phyloP scores from a whole-genome alignment of 2,113 vertebrate genomes.

The Hippoglossus stenolepis region DNA sequence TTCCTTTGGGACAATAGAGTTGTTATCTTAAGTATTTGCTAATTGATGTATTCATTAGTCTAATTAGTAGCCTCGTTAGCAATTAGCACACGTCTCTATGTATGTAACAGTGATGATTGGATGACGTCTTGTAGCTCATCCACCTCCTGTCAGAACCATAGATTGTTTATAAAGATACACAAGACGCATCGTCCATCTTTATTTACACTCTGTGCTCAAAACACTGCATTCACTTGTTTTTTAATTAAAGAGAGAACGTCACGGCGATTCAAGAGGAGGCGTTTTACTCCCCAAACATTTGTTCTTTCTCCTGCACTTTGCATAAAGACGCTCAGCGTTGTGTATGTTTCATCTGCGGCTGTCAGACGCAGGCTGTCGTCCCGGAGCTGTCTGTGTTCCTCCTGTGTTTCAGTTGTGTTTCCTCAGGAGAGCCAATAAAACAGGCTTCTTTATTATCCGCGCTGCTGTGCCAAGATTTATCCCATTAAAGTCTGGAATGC shows the following conservation, averaged over 20 bases:
- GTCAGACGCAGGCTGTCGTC: too few species aligned
- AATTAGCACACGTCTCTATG: not conserved
- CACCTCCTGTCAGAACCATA: too few species aligned
- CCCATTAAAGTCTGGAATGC: constrained; percentile 71
- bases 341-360: not conserved
- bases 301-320: too few species aligned
- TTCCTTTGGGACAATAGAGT: too few species aligned
- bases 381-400: not conserved
- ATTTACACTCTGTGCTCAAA: not conserved
- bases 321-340: not conserved
- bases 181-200: too few species aligned
- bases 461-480: constrained; percentile 63
- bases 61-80: constrained; percentile 2
- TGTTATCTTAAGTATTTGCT: not conserved
- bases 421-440: constrained; percentile 55
- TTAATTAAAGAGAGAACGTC: not conserved
- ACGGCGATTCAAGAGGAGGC: not conserved
- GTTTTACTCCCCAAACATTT: not conserved
- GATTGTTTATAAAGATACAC: too few species aligned
- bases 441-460: constrained; percentile 47
- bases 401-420: constrained; percentile 34
- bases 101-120: not conserved
- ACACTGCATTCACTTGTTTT: not conserved
- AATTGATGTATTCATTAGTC: not conserved
- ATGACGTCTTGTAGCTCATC: not conserved